Conservation (phyloP, 2,113 vertebrate species). For the Rhadina sibilatrix region DNA sequence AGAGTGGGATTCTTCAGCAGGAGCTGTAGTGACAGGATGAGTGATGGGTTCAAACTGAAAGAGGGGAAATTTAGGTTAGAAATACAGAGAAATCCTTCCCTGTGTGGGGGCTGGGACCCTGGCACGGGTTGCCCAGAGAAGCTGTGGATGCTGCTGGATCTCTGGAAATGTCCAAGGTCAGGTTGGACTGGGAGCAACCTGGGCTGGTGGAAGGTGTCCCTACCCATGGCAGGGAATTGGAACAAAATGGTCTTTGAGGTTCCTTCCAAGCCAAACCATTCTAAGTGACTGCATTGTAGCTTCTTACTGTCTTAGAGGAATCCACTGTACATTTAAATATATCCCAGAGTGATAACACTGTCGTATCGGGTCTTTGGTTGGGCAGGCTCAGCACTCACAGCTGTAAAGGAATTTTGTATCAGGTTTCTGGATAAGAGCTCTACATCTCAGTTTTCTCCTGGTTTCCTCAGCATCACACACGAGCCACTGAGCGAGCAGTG, state of each 20-base stretch:
- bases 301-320: background rate
- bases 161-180: background rate
- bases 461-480: background rate
- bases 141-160: background rate
- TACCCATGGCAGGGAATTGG: accelerated
- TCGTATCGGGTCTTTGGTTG: background rate
- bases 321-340: background rate
- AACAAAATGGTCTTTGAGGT: background rate
- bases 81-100: background rate
- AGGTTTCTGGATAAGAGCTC: background rate
- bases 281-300: background rate
- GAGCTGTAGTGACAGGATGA: accelerated
- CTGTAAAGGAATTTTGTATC: background rate
- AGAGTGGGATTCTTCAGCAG: background rate
- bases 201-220: accelerated
- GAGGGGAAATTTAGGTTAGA: background rate
- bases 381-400: background rate
- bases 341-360: background rate
- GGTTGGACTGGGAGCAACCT: accelerated
- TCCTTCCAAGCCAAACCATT: background rate
- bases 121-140: background rate
- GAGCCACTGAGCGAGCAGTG: background rate
- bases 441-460: background rate
- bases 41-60: background rate
- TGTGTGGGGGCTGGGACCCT: accelerated